A percentile compares a stretch with the other conserved stretches of the same genome.
Conservation (phyloP, 53 echinoderm and acorn worm species). For the Actinopyga echinites region DNA sequence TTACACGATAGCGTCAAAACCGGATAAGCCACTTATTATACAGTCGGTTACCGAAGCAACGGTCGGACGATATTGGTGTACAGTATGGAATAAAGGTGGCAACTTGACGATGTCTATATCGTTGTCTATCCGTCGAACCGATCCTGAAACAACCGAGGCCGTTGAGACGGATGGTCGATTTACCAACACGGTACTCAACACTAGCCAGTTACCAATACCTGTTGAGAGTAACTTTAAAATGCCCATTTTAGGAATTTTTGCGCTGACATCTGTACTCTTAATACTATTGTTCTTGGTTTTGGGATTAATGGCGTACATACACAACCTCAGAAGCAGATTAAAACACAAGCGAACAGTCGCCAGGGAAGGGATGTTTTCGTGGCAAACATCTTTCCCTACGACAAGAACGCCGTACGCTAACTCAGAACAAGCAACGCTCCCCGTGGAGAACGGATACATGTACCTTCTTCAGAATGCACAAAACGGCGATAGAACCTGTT, state of each 20-base stretch:
- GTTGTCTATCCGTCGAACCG: background rate
- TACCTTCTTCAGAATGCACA: conserved; percentile 14
- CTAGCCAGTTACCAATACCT: background rate
- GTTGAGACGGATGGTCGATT: background rate
- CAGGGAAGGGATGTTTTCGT: conserved; percentile 9
- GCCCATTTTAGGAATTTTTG: conserved; percentile 33
- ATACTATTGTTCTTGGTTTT: conserved; percentile 12
- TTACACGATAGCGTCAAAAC: conserved; percentile 27
- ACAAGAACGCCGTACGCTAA: background rate
- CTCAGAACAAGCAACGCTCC: conserved; percentile 7
- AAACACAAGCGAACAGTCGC: conserved; percentile 5
- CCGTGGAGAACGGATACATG: conserved; percentile 33
- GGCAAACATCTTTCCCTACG: conserved; percentile 20
- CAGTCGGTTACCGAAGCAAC: conserved; percentile 22
- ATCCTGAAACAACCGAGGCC: background rate
- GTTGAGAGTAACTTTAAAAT: conserved; percentile 25
- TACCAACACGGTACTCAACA: background rate
- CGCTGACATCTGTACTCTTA: conserved; percentile 15
- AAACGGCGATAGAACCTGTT: background rate
- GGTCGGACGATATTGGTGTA: conserved; percentile 33
- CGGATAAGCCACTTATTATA: conserved; percentile 36
- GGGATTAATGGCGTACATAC: conserved; percentile 19
- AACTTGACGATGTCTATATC: conserved; percentile 33
- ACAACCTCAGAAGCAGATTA: conserved; percentile 27
- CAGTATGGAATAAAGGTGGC: conserved; percentile 42